These are phyloP conservation scores for Fratercula arctica DNA, from an alignment of 2,797 vertebrate genomes.

Conservation along the genomic window DNA sequence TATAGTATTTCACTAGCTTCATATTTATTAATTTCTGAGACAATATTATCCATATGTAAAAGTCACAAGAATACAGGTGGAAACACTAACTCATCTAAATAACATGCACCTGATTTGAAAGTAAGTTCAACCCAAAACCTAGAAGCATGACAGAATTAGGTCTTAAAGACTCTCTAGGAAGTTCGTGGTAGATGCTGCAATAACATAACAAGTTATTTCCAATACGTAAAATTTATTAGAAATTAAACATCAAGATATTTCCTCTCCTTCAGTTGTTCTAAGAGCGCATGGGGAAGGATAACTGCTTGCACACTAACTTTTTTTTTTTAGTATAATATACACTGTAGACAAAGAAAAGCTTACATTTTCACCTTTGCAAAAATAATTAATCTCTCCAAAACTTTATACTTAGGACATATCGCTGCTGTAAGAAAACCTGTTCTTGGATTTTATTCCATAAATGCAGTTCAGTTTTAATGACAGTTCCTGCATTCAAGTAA, in stretches of 20 bases:
- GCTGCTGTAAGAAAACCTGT: background rate
- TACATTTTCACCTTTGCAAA: background rate
- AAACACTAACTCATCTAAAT: background rate
- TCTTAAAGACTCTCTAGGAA: background rate
- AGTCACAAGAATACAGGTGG: background rate
- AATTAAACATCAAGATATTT: background rate
- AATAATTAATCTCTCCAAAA: background rate
- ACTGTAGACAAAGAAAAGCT: background rate
- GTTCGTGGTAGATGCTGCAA: background rate
- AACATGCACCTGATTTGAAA: background rate
- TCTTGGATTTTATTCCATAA: background rate
- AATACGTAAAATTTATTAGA: background rate
- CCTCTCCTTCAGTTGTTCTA: background rate
- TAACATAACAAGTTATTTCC: background rate
- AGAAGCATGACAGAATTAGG: background rate
- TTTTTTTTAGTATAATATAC: background rate
- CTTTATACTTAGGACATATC: background rate
- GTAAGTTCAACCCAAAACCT: background rate
- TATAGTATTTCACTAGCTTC: slow-evolving; percentile 24
- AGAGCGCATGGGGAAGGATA: accelerated
- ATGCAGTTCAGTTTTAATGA: background rate
- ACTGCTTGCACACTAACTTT: accelerated
- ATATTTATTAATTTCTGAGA: slow-evolving; percentile 7
- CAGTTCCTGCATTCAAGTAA: background rate
- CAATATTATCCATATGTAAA: background rate